Conservation (phyloP, 2,113 vertebrate genomes). For the Larimichthys crocea region DNA sequence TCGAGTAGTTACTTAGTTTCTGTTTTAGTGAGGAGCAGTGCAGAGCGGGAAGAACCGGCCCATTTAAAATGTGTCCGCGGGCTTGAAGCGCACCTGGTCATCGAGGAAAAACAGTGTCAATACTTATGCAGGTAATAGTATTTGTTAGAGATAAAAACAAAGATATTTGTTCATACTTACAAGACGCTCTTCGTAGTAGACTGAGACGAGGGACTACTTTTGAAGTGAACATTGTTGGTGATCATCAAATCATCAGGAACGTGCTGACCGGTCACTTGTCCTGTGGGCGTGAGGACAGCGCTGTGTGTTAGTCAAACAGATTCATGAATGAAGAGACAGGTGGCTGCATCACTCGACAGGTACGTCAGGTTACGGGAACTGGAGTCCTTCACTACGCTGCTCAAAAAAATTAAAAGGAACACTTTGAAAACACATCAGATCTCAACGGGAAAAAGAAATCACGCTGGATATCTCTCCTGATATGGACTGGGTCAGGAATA, state of each 20-base stretch:
- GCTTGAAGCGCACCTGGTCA: conserved; percentile 69
- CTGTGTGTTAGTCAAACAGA: not conserved
- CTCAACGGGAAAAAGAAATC: too few relatives aligned
- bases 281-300: conserved; percentile 33
- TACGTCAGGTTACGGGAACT: too few relatives aligned
- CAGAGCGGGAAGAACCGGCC: conserved; percentile 29
- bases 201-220: conserved; percentile 69
- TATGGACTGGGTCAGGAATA: too few relatives aligned
- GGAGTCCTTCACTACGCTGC: not conserved
- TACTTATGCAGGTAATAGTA: not conserved
- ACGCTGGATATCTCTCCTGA: too few relatives aligned
- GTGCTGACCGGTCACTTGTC: not conserved
- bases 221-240: conserved; percentile 75
- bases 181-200: conserved; percentile 68
- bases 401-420: too few relatives aligned
- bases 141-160: not conserved
- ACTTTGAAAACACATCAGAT: too few relatives aligned
- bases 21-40: conserved; percentile 40
- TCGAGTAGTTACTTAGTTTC: conserved; percentile 77
- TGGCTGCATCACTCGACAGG: not conserved
- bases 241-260: conserved; percentile 65
- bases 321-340: not conserved
- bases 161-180: conserved; percentile 60
- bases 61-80: conserved; percentile 57
- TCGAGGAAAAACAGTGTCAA: not conserved